These are phyloP conservation scores for Smittia sp. DNA, from an alignment of 2,888 invertebrate genomes.

Conservation along the genomic window DNA sequence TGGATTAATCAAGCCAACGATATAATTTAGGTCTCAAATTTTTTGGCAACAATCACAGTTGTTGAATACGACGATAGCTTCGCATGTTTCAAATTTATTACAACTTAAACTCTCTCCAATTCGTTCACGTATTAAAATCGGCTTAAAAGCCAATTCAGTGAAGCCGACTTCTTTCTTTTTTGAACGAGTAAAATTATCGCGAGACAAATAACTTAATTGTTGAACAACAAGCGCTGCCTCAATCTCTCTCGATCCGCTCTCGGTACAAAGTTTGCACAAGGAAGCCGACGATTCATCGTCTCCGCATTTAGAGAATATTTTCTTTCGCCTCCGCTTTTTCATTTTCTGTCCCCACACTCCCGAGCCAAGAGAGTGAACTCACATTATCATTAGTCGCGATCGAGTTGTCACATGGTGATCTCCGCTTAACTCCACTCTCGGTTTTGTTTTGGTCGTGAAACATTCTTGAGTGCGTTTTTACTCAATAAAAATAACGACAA, in stretches of 20 bases:
- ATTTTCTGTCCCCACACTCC: background rate
- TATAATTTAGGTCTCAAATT: too few species aligned
- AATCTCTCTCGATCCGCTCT: too few species aligned
- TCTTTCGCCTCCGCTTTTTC: background rate
- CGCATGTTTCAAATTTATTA: too few species aligned
- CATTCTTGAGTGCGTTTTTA: background rate
- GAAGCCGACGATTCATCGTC: background rate
- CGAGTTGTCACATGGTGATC: slow-evolving; percentile 31
- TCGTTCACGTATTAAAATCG: too few species aligned
- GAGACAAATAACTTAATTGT: too few species aligned
- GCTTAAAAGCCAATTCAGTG: too few species aligned
- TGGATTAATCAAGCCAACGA: too few species aligned
- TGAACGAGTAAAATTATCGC: background rate
- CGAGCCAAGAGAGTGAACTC: background rate
- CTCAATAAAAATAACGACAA: background rate
- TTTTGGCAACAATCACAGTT: too few species aligned
- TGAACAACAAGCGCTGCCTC: too few species aligned
- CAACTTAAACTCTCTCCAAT: too few species aligned
- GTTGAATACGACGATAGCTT: too few species aligned
- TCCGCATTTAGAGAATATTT: background rate
- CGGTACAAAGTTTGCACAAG: too few species aligned
- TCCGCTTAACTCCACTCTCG: background rate
- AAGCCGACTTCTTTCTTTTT: background rate
- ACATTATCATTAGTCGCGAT: slow-evolving; percentile 40
- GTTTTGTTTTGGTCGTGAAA: slow-evolving; percentile 3